phyloP scores from a whole-genome alignment of 2,113 vertebrate genomes.

The Picathartes gymnocephalus region DNA sequence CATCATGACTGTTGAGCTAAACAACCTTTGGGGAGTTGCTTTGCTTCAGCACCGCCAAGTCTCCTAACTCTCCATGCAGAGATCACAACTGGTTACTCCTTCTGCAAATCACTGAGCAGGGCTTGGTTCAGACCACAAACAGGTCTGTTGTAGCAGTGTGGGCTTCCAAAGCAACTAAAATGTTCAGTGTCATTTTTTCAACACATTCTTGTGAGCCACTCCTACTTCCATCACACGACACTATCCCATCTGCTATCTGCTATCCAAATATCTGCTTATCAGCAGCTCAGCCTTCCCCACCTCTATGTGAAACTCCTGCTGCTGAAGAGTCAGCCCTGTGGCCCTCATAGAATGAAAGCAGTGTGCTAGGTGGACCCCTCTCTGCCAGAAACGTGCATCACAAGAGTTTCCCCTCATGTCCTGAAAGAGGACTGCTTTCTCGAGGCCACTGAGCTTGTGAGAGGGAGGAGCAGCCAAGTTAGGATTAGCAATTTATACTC shows the following conservation, averaged over 20 bases:
- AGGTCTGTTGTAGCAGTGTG: not conserved
- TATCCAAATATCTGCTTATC: not conserved
- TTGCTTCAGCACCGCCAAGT: not conserved
- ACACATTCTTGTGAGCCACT: not conserved
- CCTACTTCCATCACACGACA: not conserved
- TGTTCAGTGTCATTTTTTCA: not conserved
- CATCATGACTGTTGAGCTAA: not conserved
- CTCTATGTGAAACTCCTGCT: not conserved
- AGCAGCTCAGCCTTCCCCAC: not conserved
- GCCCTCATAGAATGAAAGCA: not conserved
- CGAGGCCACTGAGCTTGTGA: not conserved
- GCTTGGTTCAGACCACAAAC: not conserved
- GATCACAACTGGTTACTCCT: not conserved
- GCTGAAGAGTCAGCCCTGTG: not conserved
- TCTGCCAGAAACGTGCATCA: not conserved
- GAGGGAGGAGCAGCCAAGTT: not conserved
- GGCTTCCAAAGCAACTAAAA: not conserved
- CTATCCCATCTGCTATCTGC: not conserved
- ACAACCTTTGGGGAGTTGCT: not conserved
- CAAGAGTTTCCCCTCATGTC: not conserved
- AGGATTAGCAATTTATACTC: not conserved
- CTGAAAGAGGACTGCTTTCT: not conserved
- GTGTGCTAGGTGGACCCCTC: not conserved
- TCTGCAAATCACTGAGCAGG: not conserved
- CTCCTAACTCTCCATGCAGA: not conserved